These are phyloP conservation scores for Corythornis madagascariensis DNA, from an alignment of 2,113 vertebrate genomes.

Conservation along the genomic window DNA sequence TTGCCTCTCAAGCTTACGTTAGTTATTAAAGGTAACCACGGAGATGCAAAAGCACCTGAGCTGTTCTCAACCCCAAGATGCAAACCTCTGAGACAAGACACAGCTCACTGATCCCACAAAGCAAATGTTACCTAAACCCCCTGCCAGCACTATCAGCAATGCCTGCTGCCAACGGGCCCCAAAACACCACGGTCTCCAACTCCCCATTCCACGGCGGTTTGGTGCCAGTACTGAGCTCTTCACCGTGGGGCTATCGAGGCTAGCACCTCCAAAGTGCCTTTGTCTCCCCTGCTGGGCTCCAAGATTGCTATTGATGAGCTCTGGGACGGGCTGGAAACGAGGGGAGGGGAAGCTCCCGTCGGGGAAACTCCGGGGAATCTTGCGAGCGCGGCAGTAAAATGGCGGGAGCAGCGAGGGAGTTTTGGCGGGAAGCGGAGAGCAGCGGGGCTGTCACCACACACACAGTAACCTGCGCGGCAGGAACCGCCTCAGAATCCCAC, in stretches of 20 bases:
- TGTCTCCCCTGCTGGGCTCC: background rate
- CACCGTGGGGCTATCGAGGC: background rate
- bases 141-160: background rate
- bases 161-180: background rate
- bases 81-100: rapidly evolving
- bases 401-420: too few relatives aligned
- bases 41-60: background rate
- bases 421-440: too few relatives aligned
- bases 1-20: background rate
- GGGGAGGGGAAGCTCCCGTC: background rate
- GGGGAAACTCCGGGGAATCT: background rate
- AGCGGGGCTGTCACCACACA: too few relatives aligned
- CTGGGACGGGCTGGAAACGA: background rate
- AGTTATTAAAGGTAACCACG: background rate
- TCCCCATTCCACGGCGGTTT: background rate
- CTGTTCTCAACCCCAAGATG: background rate
- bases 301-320: constrained; percentile 41
- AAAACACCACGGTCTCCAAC: background rate
- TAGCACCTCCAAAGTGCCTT: background rate
- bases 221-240: constrained; percentile 5
- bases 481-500: background rate
- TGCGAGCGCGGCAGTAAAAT: background rate
- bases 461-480: background rate
- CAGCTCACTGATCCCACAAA: background rate
- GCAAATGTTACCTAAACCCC: background rate